Conservation (phyloP, 2,113 vertebrate species). For the Pseudorasbora parva region DNA sequence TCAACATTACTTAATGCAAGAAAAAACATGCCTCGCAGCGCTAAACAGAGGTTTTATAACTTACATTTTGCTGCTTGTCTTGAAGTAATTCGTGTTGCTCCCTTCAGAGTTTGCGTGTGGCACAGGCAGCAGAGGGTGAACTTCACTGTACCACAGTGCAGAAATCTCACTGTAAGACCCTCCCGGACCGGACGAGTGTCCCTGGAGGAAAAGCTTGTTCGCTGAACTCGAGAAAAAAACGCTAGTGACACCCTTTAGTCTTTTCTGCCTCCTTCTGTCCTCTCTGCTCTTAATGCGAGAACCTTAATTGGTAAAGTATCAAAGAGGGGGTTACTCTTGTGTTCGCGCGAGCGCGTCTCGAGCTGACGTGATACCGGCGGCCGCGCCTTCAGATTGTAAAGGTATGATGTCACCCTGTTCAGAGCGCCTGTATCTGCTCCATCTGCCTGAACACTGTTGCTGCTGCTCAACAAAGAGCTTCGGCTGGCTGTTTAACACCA, state of each 20-base stretch:
- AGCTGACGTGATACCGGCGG: conserved; percentile 74
- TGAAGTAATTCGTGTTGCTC: conserved; percentile 23
- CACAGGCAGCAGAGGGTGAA: conserved; percentile 40
- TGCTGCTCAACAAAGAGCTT: conserved; percentile 21
- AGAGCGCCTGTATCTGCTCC: conserved; percentile 53
- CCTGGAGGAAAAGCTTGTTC: conserved; percentile 64
- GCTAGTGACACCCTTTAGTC: conserved; percentile 65
- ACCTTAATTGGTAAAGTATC: conserved; percentile 71
- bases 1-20: neutral
- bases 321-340: conserved; percentile 54
- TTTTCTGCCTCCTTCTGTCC: conserved; percentile 65
- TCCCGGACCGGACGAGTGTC: conserved; percentile 64
- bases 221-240: conserved; percentile 63
- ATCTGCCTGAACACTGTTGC: conserved; percentile 14
- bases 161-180: conserved; percentile 63
- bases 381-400: conserved; percentile 78
- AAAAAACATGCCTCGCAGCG: neutral
- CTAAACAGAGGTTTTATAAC: neutral
- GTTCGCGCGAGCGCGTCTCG: conserved; percentile 30
- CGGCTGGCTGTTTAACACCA: neutral
- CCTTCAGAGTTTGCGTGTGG: conserved; percentile 57
- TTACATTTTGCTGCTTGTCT: conserved; percentile 12
- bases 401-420: conserved; percentile 75
- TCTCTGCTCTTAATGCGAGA: conserved; percentile 56
- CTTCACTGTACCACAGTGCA: conserved; percentile 11